Evolutionary conservation across 2,888 invertebrate species (phyloP), one percentile per base, ranked within the genome.

Genomic region (Pachymerium ferrugineum): DNA sequence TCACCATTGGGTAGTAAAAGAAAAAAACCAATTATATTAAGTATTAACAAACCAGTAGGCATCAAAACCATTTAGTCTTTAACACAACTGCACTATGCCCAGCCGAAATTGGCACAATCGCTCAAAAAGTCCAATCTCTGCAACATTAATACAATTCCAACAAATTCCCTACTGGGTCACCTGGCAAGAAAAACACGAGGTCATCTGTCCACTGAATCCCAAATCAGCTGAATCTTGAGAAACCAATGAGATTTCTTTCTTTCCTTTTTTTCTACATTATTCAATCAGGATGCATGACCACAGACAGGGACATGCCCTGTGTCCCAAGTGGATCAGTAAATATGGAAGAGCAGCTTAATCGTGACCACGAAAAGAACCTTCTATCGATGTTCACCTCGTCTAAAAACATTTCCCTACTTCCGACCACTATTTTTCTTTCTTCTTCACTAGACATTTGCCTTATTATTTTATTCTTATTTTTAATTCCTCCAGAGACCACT

Each of bases 261-360:
- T 38, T 38, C 12, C 12, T 16, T 14, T 38, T 16, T 6, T 47
- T 47, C 22, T 47, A 16, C 10, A 22, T 47, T 19, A 47, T 47
- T 47, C 47, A 47, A 47, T 47, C 47, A 47, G 47, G 47, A 47
- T 47, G 47, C 47, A 47, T 47, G 47, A 47, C 47, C 47, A 47
- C 19, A 33, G 47, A 47, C 6, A 12, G 47, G 19, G 47, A 47
- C 47, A 47, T 47, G 47, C 47, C 47, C 47, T 22, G 47, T 47
- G 47, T 47, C 47, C 47, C 47, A 47, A 47, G 47, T 47, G 47
- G 19, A 47, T 47, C 47, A 22, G 47, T 47, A 47, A 47, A 47
- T 47, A 47, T 47, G 47, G 47, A 47, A 47, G 47, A 47, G 47
- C 16, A 16, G 19, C 19, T 47, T 47, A 47, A 47, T 47, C 47